These are phyloP conservation scores for Tympanoctomys barrerae DNA, from an alignment of 2,797 vertebrate genomes.

Conservation along the genomic window DNA sequence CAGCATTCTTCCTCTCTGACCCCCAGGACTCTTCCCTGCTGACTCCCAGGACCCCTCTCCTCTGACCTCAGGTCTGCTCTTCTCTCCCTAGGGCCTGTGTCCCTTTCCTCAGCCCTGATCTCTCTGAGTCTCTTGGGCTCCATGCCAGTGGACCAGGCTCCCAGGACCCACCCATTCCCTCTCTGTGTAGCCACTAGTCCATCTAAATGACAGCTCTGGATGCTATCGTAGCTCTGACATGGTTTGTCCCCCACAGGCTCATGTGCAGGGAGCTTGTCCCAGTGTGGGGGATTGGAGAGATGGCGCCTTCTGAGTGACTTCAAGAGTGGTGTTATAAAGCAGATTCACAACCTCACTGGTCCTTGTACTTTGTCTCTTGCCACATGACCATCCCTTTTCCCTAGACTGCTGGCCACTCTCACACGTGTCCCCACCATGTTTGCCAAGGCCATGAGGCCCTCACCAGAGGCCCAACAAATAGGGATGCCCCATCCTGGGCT, in stretches of 20 bases:
- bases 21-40: neutral
- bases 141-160: neutral
- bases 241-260: neutral
- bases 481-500: neutral
- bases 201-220: neutral
- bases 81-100: neutral
- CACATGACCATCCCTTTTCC: no score
- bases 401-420: neutral
- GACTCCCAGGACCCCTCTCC: neutral
- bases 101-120: neutral
- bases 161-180: neutral
- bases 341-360: neutral
- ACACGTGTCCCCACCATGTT: neutral
- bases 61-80: neutral
- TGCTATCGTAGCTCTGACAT: neutral
- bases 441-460: neutral
- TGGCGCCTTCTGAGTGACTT: neutral
- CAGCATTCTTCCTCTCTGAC: neutral
- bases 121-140: neutral
- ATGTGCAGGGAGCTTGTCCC: neutral
- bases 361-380: neutral
- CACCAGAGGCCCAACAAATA: neutral
- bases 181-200: neutral
- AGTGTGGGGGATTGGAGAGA: neutral
- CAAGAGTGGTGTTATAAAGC: neutral